Conservation (phyloP, 2,888 invertebrate species). For the Yponomeuta plumbellus region DNA sequence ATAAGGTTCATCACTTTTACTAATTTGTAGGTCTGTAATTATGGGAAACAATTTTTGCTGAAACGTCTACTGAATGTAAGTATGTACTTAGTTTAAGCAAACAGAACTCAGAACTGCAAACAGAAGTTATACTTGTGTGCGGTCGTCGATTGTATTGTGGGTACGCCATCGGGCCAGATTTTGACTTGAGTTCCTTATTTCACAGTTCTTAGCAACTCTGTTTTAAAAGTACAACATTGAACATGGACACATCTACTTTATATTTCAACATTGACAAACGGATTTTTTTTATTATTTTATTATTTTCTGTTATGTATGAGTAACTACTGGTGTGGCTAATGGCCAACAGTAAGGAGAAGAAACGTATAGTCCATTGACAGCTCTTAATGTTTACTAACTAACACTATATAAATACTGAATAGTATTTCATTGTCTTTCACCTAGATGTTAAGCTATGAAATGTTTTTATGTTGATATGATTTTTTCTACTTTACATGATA, state of each 20-base stretch:
- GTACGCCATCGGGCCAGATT: background rate
- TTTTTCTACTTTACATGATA: conserved; percentile 43
- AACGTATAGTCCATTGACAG: conserved; percentile 41
- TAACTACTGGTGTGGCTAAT: background rate
- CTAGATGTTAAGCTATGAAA: conserved; percentile 69
- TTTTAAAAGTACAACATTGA: background rate
- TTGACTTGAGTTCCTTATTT: background rate
- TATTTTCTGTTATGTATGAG: background rate
- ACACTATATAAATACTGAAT: conserved; percentile 35
- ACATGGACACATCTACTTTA: background rate
- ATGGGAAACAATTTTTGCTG: too few relatives aligned
- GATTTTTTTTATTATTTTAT: background rate
- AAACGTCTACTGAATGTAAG: background rate
- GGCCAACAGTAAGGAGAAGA: background rate
- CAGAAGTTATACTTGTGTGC: background rate
- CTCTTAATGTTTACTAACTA: conserved; percentile 38
- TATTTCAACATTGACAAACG: background rate
- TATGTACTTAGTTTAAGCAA: background rate
- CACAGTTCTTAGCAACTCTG: background rate
- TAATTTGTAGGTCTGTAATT: too few relatives aligned
- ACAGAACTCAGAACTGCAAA: background rate
- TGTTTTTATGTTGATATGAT: conserved; percentile 69
- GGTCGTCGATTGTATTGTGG: background rate
- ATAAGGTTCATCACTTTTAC: background rate
- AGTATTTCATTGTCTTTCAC: conserved; percentile 56